A percentile compares a stretch with the other conserved stretches of the same genome.
Evolutionary conservation across 2,113 vertebrate species (phyloP).

Genomic region (Serilophus lunatus): DNA sequence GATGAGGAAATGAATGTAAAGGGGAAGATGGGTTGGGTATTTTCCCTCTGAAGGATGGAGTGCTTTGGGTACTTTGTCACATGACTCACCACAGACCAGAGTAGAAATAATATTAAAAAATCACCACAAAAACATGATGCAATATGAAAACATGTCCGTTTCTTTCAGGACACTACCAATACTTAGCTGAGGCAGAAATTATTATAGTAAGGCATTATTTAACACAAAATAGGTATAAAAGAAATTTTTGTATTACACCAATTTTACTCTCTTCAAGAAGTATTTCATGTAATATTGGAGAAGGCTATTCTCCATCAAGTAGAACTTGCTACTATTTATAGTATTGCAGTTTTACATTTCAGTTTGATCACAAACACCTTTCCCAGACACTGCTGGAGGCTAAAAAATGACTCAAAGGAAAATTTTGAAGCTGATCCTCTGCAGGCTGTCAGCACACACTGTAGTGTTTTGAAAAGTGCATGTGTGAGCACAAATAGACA

Average conservation of each 20-base stretch:
- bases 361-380: constrained; percentile 17
- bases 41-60: not conserved
- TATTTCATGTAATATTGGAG: not conserved
- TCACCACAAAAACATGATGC: rapidly evolving
- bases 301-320: not conserved
- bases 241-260: not conserved
- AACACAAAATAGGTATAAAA: not conserved
- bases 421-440: not conserved
- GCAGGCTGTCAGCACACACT: not conserved
- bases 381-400: not conserved
- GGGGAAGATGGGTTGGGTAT: not conserved
- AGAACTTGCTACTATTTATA: not conserved
- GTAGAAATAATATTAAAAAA: not conserved
- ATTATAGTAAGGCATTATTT: not conserved
- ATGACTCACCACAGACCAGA: not conserved
- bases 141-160: not conserved
- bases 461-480: not conserved
- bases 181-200: not conserved
- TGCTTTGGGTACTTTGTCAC: not conserved
- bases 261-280: not conserved
- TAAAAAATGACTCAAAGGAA: not conserved
- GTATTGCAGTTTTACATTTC: not conserved
- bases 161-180: not conserved
- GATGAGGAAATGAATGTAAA: not conserved
- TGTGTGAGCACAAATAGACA: not conserved